Percentiles rank a stretch among this genome's conserved stretches.
These are phyloP conservation scores for Leptopilina clavipes DNA, from an alignment of 1,140 invertebrate species.

Conservation along the genomic window DNA sequence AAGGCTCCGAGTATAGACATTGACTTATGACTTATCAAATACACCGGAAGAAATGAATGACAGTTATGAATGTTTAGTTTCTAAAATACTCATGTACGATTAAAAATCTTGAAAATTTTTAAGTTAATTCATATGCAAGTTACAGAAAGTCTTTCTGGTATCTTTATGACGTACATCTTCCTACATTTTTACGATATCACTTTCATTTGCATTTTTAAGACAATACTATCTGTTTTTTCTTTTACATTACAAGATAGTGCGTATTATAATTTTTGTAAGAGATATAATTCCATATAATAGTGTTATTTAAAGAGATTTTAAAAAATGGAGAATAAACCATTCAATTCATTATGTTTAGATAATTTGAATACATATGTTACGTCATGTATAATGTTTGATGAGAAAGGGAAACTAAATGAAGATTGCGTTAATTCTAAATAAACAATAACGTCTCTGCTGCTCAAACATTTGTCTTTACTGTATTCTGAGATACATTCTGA, in stretches of 20 bases:
- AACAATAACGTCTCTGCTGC: constrained; percentile 55
- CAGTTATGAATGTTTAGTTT: no score
- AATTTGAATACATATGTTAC: no score
- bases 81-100: no score
- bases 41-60: no score
- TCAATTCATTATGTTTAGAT: no score
- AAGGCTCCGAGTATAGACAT: not conserved
- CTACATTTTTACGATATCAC: not conserved
- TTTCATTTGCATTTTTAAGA: not conserved
- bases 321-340: no score
- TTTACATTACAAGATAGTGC: not conserved
- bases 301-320: no score
- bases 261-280: no score
- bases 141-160: not conserved
- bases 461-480: constrained; percentile 68
- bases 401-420: not conserved
- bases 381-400: no score
- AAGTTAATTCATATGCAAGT: not conserved
- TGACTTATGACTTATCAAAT: not conserved
- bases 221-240: not conserved
- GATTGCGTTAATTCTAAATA: constrained; percentile 63
- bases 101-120: not conserved
- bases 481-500: constrained; percentile 45
- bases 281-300: no score
- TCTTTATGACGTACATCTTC: not conserved